phyloP scores from a whole-genome alignment of 2,888 invertebrate species.

The Aphodius granarius region DNA sequence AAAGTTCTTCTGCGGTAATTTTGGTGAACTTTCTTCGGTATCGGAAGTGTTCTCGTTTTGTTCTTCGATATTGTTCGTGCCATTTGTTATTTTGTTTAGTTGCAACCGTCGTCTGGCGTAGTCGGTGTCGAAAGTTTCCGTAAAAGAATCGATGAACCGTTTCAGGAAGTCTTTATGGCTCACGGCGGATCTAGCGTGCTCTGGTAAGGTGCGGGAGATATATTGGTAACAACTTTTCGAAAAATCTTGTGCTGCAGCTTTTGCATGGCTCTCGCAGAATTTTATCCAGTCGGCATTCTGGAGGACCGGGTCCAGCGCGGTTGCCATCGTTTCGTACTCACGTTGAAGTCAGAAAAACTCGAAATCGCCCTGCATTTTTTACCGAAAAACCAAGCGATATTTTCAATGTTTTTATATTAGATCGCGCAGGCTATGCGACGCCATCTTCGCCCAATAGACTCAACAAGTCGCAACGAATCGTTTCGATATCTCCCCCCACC shows the following conservation, averaged over 20 bases:
- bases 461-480: not conserved
- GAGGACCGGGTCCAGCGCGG: slow-evolving; percentile 41
- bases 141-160: slow-evolving; percentile 83
- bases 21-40: slow-evolving; percentile 75
- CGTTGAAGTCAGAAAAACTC: not conserved
- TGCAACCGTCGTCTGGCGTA: slow-evolving; percentile 61
- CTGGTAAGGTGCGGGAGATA: slow-evolving; percentile 70
- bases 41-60: slow-evolving; percentile 70
- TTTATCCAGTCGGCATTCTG: slow-evolving; percentile 75
- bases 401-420: not conserved
- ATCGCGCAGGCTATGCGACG: not conserved
- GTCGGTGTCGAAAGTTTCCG: slow-evolving; percentile 82
- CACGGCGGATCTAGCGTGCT: slow-evolving; percentile 65
- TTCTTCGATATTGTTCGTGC: slow-evolving; percentile 51
- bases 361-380: not conserved
- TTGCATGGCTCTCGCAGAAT: slow-evolving; percentile 86
- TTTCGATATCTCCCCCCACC: not conserved
- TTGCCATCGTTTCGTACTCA: slow-evolving; percentile 39
- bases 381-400: not conserved
- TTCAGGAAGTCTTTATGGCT: slow-evolving; percentile 79
- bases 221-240: slow-evolving; percentile 83
- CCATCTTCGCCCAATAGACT: not conserved
- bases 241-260: slow-evolving; percentile 83
- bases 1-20: slow-evolving; percentile 80
- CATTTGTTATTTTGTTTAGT: slow-evolving; percentile 52